Conservation (phyloP, 2,113 vertebrate species). For the Ondatra zibethicus region DNA sequence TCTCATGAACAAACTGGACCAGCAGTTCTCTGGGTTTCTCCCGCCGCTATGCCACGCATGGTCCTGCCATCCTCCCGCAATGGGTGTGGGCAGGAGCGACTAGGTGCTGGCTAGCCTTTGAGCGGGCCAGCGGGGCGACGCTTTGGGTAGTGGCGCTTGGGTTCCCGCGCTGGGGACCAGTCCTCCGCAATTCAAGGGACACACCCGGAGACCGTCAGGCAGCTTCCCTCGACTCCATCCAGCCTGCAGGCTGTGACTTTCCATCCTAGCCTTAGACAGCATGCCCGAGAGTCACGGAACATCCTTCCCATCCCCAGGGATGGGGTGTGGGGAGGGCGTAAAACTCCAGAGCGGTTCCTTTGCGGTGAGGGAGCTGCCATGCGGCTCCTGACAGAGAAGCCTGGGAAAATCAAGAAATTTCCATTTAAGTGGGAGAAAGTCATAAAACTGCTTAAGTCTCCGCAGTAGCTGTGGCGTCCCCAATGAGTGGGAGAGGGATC, state of each 20-base stretch:
- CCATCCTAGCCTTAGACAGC: conserved; percentile 15
- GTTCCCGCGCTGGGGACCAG: neutral
- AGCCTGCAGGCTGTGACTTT: conserved; percentile 51
- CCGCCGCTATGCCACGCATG: neutral
- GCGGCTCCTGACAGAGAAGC: neutral
- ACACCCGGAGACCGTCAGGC: neutral
- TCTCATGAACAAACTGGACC: neutral
- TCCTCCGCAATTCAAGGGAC: neutral
- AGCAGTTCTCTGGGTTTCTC: neutral
- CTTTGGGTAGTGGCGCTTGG: neutral
- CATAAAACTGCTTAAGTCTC: conserved; percentile 52
- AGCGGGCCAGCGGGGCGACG: neutral
- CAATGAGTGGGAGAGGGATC: neutral
- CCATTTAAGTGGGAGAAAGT: conserved; percentile 79
- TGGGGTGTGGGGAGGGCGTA: neutral
- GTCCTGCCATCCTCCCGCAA: conserved; percentile 29
- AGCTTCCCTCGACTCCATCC: conserved; percentile 3
- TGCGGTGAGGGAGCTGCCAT: neutral
- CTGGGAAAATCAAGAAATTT: conserved; percentile 60
- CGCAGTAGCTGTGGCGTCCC: neutral
- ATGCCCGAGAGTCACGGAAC: neutral
- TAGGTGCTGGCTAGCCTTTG: neutral
- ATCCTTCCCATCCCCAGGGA: conserved; percentile 32
- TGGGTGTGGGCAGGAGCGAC: neutral
- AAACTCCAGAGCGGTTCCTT: conserved; percentile 42